Base-by-base conservation (phyloP, 1,140 invertebrate species). In the Meloidogyne exigua region DNA sequence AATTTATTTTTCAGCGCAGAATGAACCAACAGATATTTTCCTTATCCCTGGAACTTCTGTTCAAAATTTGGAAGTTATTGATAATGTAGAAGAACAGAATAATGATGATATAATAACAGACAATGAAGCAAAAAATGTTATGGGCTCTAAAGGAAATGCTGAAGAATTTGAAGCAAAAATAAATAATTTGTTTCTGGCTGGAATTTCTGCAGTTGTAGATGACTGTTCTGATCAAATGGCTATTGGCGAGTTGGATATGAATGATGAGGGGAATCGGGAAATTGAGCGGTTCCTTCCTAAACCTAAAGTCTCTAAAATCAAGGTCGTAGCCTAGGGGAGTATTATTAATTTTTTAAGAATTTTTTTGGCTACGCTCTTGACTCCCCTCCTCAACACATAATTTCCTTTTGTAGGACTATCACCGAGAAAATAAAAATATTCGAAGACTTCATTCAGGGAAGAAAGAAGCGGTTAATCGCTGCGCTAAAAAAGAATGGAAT, bases 31-130 rank as follows among this genome's bases (percentile, higher is more conserved):
- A 64, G 39, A 21, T 62, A 28, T 73, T 21, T 28, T 73, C 13
- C 11, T 73, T 26, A 73, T 73, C 21, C 65, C 62, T 12, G 57
- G 71, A 7, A 65, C 44, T 77, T 77, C 73, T 64, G 42, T 64
- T 25, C 62, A 78, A 15, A 18, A n/a, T 77, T 66, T 77, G 26
- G 26, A 68, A 32, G 13, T 75, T 75, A 15, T 72, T 13, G 26
- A 75, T n/a, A n/a, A 21, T 71, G n/a, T 2, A 28, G 13, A 21
- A 9, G 69, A 71, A 11, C 44, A 62, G 21, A 71, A 68, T 68
- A 11, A 18, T 23, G 3, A 39, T 7, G 21, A 18, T n/a, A 10
- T 44, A 5, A 62, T 25, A 26, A 44, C 13, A 57, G 26, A 26
- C 10, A 71, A 39, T 57, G 28, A 42, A 26, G 26, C 39, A 21